Evolutionary conservation across 2,113 vertebrate species (phyloP).

Genomic region (Poeciliopsis occidentalis): DNA sequence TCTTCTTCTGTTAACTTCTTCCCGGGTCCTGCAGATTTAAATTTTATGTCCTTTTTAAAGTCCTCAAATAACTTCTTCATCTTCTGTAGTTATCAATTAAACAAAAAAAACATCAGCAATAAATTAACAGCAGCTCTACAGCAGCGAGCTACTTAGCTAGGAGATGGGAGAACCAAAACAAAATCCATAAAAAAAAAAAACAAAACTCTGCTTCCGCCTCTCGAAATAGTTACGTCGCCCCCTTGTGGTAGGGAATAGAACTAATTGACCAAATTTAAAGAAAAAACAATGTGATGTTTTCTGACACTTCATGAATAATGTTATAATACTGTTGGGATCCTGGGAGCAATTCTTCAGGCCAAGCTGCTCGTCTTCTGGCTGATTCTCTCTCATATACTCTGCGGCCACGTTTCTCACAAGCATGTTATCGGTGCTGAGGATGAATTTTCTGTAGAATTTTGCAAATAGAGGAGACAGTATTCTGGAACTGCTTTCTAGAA

Average conservation of each 20-base stretch:
- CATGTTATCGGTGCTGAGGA: too few relatives aligned
- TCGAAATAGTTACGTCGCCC: neutral
- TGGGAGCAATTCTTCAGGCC: constrained; percentile 66
- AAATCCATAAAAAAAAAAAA: constrained; percentile 4
- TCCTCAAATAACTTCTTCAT: constrained; percentile 97
- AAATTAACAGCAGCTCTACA: neutral
- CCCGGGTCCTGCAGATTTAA: constrained; percentile 88
- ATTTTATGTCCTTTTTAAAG: constrained; percentile 90
- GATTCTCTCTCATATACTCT: constrained; percentile 76
- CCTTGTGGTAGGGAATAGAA: constrained; percentile 11
- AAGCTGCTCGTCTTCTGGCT: constrained; percentile 55
- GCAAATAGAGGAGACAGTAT: too few relatives aligned
- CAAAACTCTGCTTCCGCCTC: constrained; percentile 41
- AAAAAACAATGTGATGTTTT: too few relatives aligned
- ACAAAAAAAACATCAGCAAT: neutral
- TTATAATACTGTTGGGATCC: constrained; percentile 46
- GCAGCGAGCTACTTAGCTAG: neutral
- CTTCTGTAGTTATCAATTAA: constrained; percentile 3
- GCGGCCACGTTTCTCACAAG: constrained; percentile 56
- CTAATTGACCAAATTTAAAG: neutral
- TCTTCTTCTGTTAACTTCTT: constrained; percentile 90
- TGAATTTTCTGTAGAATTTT: too few relatives aligned
- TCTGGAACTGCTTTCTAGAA: too few relatives aligned
- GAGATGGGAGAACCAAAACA: constrained; percentile 54
- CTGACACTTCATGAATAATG: too few relatives aligned